Conservation (phyloP, 2,888 invertebrate genomes). For the Drosophila siamana region DNA sequence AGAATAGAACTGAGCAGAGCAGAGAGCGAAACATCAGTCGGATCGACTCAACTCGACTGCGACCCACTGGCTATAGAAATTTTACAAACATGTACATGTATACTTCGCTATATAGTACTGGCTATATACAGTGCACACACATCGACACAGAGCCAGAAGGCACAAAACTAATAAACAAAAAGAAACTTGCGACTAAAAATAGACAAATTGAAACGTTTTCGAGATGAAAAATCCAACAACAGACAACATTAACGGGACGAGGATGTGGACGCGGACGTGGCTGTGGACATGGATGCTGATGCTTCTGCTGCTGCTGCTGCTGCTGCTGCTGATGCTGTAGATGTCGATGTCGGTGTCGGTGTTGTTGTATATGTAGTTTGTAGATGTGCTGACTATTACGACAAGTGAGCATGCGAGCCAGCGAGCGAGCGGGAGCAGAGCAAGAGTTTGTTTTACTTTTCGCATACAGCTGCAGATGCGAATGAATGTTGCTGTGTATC, state of each 20-base stretch:
- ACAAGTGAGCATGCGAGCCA: constrained; percentile 1
- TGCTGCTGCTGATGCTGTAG: neutral
- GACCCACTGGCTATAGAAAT: constrained; percentile 65
- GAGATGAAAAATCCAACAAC: constrained; percentile 71
- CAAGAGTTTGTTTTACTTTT: constrained; percentile 49
- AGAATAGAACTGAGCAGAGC: constrained; percentile 47
- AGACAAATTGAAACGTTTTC: constrained; percentile 78
- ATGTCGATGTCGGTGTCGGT: neutral
- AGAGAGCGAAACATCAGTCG: constrained; percentile 48
- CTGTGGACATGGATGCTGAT: constrained; percentile 40
- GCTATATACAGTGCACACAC: constrained; percentile 33
- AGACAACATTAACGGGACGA: constrained; percentile 57
- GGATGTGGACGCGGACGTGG: constrained; percentile 56
- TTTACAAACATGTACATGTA: constrained; percentile 30
- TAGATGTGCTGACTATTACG: constrained; percentile 56
- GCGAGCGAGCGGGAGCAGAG: neutral
- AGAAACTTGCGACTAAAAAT: constrained; percentile 80
- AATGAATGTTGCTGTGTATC: constrained; percentile 35
- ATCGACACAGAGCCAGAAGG: constrained; percentile 42
- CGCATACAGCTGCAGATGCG: constrained; percentile 19
- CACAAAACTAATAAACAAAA: constrained; percentile 78
- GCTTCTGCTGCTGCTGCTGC: neutral
- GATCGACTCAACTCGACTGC: constrained; percentile 52
- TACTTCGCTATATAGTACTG: constrained; percentile 13
- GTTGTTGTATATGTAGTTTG: neutral